A percentile compares a stretch with the other conserved stretches of the same genome.
phyloP scores from a whole-genome alignment of 2,113 vertebrate genomes.

The Ornithorhynchus anatinus region DNA sequence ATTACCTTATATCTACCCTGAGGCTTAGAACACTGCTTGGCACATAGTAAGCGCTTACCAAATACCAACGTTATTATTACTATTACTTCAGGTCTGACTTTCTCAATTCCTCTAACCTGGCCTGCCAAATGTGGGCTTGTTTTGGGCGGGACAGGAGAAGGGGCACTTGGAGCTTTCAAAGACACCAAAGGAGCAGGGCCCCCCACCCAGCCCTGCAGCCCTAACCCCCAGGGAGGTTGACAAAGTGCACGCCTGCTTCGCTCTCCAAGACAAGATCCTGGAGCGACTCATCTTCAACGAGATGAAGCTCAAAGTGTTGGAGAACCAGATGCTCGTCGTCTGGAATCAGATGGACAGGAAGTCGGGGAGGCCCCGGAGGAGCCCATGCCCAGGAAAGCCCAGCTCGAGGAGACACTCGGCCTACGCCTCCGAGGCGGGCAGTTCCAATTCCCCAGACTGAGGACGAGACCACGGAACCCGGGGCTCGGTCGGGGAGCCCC shows the following conservation, averaged over 20 bases:
- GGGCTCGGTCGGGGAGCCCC: no score
- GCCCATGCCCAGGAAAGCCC: background rate
- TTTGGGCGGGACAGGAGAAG: no score
- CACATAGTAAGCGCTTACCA: background rate
- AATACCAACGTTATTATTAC: background rate
- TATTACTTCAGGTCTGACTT: background rate
- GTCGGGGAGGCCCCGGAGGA: background rate
- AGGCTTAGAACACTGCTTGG: background rate
- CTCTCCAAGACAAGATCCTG: constrained; percentile 50
- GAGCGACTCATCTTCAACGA: constrained; percentile 45
- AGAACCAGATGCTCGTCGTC: constrained; percentile 54
- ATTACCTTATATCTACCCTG: no score
- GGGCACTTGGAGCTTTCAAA: constrained; percentile 16
- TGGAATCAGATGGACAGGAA: constrained; percentile 42
- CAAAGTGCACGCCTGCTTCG: constrained; percentile 26
- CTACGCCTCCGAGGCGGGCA: background rate
- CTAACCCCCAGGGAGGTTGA: background rate
- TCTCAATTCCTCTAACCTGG: no score
- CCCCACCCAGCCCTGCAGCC: rapidly evolving
- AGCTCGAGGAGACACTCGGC: background rate
- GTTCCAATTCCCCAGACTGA: constrained; percentile 8
- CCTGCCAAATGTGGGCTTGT: no score
- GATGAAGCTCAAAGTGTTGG: constrained; percentile 55
- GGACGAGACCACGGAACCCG: no score
- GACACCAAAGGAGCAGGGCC: background rate